phyloP scores from a whole-genome alignment of 2,797 vertebrate species.

The Myotis daubentonii region DNA sequence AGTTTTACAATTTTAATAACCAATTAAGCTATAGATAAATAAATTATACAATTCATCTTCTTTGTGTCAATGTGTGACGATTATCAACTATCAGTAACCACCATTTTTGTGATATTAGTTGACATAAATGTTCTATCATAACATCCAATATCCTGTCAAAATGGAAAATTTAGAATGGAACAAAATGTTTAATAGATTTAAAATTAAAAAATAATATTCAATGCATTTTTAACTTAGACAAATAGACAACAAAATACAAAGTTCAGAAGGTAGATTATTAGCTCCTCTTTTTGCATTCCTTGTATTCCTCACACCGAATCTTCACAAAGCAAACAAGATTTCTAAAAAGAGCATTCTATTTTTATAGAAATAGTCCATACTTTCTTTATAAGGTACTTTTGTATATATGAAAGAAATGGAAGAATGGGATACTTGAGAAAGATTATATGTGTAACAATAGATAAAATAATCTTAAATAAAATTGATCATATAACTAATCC shows the following conservation, averaged over 20 bases:
- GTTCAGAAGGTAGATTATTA: background rate
- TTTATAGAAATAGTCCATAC: background rate
- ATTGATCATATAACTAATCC: background rate
- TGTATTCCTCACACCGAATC: background rate
- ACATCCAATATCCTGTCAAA: background rate
- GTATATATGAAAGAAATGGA: background rate
- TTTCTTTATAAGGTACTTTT: background rate
- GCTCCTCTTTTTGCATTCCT: background rate
- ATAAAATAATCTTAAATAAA: background rate
- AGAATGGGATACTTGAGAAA: background rate
- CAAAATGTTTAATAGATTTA: background rate
- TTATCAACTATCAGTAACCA: slow-evolving; percentile 27
- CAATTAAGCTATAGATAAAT: background rate
- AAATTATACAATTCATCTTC: background rate
- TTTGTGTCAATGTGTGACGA: slow-evolving; percentile 17
- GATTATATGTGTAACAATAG: background rate
- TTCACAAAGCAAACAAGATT: background rate
- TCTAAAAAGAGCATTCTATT: background rate
- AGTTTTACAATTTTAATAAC: background rate
- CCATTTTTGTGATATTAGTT: background rate
- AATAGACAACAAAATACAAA: background rate
- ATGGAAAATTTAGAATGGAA: background rate
- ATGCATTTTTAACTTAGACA: background rate
- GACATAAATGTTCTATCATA: background rate
- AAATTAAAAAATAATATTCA: background rate